Evolutionary conservation across 2,888 invertebrate genomes (phyloP).

Genomic region (Nomada fucata): DNA sequence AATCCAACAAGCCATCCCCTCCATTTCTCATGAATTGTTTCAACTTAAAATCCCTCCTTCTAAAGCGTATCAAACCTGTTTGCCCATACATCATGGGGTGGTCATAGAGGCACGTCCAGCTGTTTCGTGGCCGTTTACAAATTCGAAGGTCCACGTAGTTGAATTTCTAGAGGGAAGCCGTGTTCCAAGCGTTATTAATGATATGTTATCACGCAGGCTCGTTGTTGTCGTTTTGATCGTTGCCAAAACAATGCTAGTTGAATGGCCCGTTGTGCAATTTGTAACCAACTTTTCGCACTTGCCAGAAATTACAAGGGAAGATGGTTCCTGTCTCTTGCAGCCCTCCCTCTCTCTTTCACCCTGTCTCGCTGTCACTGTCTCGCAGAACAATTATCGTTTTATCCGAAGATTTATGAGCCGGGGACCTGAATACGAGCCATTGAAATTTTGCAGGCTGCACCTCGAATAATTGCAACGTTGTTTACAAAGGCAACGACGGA

Average conservation of each 20-base stretch:
- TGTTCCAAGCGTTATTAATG: conserved; percentile 53
- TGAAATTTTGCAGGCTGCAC: conserved; percentile 42
- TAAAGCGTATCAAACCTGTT: neutral
- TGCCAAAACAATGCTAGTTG: conserved; percentile 51
- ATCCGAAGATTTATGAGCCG: conserved; percentile 53
- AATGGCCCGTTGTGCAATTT: conserved; percentile 52
- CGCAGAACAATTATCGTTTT: conserved; percentile 53
- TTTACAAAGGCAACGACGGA: conserved; percentile 19
- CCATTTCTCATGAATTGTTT: too few species aligned
- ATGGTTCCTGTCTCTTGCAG: conserved; percentile 34
- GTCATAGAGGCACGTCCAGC: too few species aligned
- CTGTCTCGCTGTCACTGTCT: neutral
- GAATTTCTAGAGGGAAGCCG: conserved; percentile 36
- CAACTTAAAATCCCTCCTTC: too few species aligned
- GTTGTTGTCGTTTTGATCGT: conserved; percentile 61
- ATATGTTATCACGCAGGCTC: conserved; percentile 60
- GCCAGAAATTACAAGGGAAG: conserved; percentile 56
- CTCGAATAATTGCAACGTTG: conserved; percentile 43
- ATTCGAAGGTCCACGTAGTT: conserved; percentile 40
- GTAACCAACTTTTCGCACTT: conserved; percentile 66
- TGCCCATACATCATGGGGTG: conserved; percentile 23
- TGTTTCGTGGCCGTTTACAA: conserved; percentile 16
- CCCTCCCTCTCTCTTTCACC: neutral
- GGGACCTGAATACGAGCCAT: conserved; percentile 7
- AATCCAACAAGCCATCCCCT: too few species aligned